Evolutionary conservation across 2,888 invertebrate species (phyloP), one percentile per base, ranked within the genome.

Genomic region (Cantharis rustica): DNA sequence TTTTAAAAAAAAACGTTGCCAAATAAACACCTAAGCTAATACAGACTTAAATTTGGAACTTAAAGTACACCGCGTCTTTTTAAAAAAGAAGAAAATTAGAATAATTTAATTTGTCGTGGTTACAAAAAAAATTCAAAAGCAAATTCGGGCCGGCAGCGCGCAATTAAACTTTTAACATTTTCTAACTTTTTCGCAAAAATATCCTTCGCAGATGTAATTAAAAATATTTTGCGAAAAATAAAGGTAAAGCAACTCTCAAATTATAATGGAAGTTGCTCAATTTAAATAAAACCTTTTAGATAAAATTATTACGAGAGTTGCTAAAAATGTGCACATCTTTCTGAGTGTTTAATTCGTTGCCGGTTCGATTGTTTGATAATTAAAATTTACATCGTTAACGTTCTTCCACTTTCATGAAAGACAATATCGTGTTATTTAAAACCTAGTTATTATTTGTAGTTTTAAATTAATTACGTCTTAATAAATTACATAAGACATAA

Each of bases 221-320:
- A 47, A 47, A 47, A 47, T 47, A 47, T 64, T 16, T 64, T 64
- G 64, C 64, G 16, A 16, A 64, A 64, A 47, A 47, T 47, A 47
- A 47, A 47, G 47, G 47, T n/a, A 61, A 17, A 62, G 26, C 68
- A 74, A 72, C 78, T 78, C 78, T 76, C 78, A 74, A 26, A 71
- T 75, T 78, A 82, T 72, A 79, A 84, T 83, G 85, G 86, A 86
- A 86, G 86, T 86, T 86, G 86, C 86, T 86, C 85, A 86, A 85
- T 81, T 81, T 83, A 80, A 80, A 77, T 79, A 75, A 78, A 79
- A 81, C 69, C 71, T 76, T 69, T 64, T 69, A 77, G 73, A 74
- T 73, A 17, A 76, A 72, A 72, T 61, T 61, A 70, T 76, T 75
- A 72, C 75, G 74, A 68, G 78, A 78, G 78, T 78, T 76, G 71